Conservation (phyloP, 2,113 vertebrate genomes). For the Leucosticte australis region DNA sequence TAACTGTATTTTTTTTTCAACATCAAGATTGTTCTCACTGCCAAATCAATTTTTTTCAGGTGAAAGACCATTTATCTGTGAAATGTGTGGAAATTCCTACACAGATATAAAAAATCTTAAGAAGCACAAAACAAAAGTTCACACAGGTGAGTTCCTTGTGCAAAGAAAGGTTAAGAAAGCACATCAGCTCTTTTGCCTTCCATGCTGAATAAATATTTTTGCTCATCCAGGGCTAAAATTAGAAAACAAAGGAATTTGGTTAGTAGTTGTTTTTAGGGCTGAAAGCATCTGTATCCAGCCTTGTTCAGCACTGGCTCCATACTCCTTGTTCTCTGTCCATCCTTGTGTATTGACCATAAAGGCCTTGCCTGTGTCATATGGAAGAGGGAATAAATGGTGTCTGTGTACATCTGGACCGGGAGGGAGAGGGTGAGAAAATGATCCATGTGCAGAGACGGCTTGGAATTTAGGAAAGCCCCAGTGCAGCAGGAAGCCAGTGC, state of each 20-base stretch:
- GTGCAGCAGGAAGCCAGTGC: neutral
- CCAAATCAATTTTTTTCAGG: slow-evolving; percentile 73
- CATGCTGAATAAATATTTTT: neutral
- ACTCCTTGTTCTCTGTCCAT: neutral
- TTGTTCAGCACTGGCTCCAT: neutral
- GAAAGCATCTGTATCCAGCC: neutral
- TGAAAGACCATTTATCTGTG: slow-evolving; percentile 92
- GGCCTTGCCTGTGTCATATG: neutral
- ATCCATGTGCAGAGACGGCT: neutral
- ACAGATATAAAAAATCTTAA: slow-evolving; percentile 95
- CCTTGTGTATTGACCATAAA: neutral
- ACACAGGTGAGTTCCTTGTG: slow-evolving; percentile 78
- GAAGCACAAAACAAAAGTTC: slow-evolving; percentile 93
- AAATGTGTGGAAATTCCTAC: slow-evolving; percentile 94
- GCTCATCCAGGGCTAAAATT: neutral
- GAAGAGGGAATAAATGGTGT: neutral
- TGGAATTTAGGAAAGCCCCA: neutral
- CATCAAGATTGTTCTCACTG: neutral
- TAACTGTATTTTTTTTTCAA: neutral
- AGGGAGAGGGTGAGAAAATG: neutral
- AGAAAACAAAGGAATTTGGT: neutral
- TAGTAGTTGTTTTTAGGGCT: neutral
- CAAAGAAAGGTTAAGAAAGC: neutral
- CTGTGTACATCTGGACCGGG: neutral
- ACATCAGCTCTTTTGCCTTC: neutral